These are phyloP conservation scores for Mythimna impura DNA, from an alignment of 2,888 invertebrate species.

Conservation along the genomic window DNA sequence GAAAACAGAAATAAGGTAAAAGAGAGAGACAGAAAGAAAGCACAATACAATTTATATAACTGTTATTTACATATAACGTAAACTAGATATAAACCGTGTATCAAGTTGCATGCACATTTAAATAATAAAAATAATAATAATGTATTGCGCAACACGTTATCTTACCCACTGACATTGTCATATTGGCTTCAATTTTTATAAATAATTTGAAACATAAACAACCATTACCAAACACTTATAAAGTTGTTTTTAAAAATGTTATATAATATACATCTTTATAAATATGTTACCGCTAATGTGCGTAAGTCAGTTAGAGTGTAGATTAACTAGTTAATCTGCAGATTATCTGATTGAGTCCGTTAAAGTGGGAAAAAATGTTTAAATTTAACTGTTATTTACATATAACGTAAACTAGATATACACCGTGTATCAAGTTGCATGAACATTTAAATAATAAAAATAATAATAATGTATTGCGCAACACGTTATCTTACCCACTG, in stretches of 20 bases:
- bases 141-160: slow-evolving; percentile 24
- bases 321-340: too few relatives aligned
- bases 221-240: not conserved
- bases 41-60: too few relatives aligned
- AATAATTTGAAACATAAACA: not conserved
- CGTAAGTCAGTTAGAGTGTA: too few relatives aligned
- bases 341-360: too few relatives aligned
- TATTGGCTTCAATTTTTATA: slow-evolving; percentile 10
- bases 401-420: not conserved
- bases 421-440: not conserved
- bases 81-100: not conserved
- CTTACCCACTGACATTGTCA: slow-evolving; percentile 44
- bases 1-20: too few relatives aligned
- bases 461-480: slow-evolving; percentile 27
- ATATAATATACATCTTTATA: too few relatives aligned
- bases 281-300: too few relatives aligned
- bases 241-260: not conserved
- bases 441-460: not conserved
- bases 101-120: not conserved
- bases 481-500: slow-evolving; percentile 32
- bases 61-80: too few relatives aligned
- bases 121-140: slow-evolving; percentile 7
- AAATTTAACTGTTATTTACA: too few relatives aligned
- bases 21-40: too few relatives aligned
- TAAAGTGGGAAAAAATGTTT: too few relatives aligned